Base-by-base conservation (phyloP, 1,140 invertebrate genomes). In the Chironomus striatipennis region DNA sequence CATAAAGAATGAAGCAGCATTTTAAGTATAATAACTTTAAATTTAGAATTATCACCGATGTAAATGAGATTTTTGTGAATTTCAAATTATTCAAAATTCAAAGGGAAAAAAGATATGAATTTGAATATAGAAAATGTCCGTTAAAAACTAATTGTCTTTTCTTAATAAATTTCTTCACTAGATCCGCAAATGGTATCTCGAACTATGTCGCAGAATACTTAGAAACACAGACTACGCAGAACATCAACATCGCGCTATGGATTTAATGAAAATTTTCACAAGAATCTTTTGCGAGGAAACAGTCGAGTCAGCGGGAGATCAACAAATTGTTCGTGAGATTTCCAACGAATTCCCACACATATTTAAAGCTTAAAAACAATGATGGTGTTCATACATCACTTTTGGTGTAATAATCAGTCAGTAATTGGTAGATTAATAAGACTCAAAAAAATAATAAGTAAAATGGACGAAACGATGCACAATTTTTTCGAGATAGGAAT, bases 311-410 rank as follows among this genome's bases (percentile, higher is more conserved):
- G 86, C 87, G 75, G 85, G 86, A 20, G 92, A 94, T 81, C 91
- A 93, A 79, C 85, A 88, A 76, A 83, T 93, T 47, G 90, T 93
- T 17, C 85, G 90, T 67, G 90, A 92, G 76, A 93, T 93, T 75
- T 90, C 89, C 76, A 91, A 92, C 79, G 91, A 93, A 82, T 93
- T 93, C 85, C 91, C 92, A n/a, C 88, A 91, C 78, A 88, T 90
- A 78, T 93, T 93, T 79, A 90, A 92, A 81, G 86, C 85, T 76
- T 87, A 86, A 82, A 42, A 57, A 73, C 9, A 21, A 21, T 21
- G 21, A 70, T 70, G 18, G 18, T 70, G 18, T 21, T 70, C 67
- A 70, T 70, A 9, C 9, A 7, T 70, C 67, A 21, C 1, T 10
- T 57, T n/a, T n/a, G n/a, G 12, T 57, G 12, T 34, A 34, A 34